Base-by-base conservation (phyloP, 2,113 vertebrate species). In the Hydropotes inermis region DNA sequence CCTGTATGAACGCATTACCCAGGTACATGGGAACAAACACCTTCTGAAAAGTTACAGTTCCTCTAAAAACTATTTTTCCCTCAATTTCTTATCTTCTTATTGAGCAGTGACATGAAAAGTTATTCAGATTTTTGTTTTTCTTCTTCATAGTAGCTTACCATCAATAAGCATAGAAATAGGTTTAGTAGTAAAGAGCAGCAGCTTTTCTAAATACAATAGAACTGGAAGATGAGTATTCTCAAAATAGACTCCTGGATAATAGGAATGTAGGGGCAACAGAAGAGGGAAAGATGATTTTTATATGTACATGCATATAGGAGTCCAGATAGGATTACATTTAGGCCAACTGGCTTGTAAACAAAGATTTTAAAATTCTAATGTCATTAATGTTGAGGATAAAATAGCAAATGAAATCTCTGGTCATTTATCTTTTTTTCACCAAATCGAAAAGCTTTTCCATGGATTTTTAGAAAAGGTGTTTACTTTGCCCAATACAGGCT, bases 401-500 rank as follows among this genome's bases (percentile, higher is more conserved):
- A n/a, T 55, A 67, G 28, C 17, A 58, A 7, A 83, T 43, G 13
- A 87, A 67, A 57, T 97, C n/a, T 83, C 87, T 91, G 27, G 87
- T 47, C 45, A 54, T 45, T 15, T 17, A 0, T 0, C 0, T 85
- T 86, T 84, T 74, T 96, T 92, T 50, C 93, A 10, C 10, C 43
- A 82, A 43, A n/a, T 25, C 23, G 92, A n/a, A 33, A 45, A 84
- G 47, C 12, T 91, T 95, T 79, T 47, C 60, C 82, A n/a, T 7
- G 70, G 25, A 39, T 90, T 96, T 96, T 97, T 81, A 94, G 74
- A 74, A 50, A 94, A 78, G 23, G 33, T n/a, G 6, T 92, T 92
- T 64, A 28, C 27, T 91, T 95, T 84, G 78, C 64, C 7, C 61
- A 30, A 30, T 43, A 45, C 57, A 61, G 57, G 30, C 85, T 87